Base-by-base conservation (phyloP, 2,888 invertebrate genomes). In the Microchrysa polita region DNA sequence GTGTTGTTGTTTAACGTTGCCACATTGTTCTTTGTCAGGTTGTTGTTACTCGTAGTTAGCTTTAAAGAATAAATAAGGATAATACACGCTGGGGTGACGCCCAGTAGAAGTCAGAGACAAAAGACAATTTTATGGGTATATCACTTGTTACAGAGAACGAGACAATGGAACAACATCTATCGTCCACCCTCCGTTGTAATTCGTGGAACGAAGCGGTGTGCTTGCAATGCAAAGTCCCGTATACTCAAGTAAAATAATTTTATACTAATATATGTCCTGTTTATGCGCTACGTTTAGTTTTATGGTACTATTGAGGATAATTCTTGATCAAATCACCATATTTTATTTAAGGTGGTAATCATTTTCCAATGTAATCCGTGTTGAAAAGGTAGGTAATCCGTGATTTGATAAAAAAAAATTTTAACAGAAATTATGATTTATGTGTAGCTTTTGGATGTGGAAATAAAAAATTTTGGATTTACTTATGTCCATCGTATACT, bases 281-380 rank as follows among this genome's bases (percentile, higher is more conserved):
- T 76, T 76, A 74, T 76, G 74, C 63, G 74, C 52, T 59, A 72
- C 52, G 74, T 52, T 76, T 73, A 74, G 74, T 74, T 76, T 76
- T 76, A 76, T 76, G 55, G 72, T 65, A 76, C 76, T 76, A 73
- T 72, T 73, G 76, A 76, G 76, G 72, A 76, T 72, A 76, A 76
- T 76, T 76, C 69, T 67, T 74, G 73, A 67, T 20, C 53, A 72
- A 73, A 76, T 74, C 74, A 74, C 63, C 74, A 76, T 74, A 76
- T 73, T 76, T 74, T 76, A 72, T 69, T n/a, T 73, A 65, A 63
- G 67, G 69, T 76, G 74, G 78, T 78, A 78, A 78, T 78, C 78
- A 78, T 78, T 78, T 78, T 78, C 74, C 78, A 76, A 78, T 78
- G 78, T 76, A 77, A n/a, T 76, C 78, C 77, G 77, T 78, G 78